phyloP scores from a whole-genome alignment of 1,140 invertebrate genomes.

The Babylonia areolata region DNA sequence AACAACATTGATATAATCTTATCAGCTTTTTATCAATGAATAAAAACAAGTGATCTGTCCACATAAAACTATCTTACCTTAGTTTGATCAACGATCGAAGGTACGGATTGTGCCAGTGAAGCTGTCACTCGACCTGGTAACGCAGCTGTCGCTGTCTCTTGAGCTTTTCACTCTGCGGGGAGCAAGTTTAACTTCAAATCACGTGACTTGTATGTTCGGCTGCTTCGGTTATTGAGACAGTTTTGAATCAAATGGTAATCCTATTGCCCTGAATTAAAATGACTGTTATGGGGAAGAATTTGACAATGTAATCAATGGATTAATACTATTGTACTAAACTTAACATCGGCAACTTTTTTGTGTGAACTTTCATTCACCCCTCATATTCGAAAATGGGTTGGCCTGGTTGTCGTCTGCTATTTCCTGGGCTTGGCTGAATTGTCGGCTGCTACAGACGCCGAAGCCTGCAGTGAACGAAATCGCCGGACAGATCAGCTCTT shows the following conservation, averaged over 20 bases:
- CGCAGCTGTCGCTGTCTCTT: background rate
- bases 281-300: too few species aligned
- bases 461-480: too few species aligned
- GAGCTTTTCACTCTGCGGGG: too few species aligned
- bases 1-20: too few species aligned
- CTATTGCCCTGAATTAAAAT: too few species aligned
- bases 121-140: background rate
- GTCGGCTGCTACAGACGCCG: constrained; percentile 27
- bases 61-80: background rate
- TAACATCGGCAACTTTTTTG: background rate
- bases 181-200: background rate
- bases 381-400: background rate
- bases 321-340: background rate
- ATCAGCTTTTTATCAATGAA: too few species aligned
- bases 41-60: background rate
- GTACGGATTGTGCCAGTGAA: background rate
- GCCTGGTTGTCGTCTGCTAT: constrained; percentile 5
- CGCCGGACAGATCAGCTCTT: too few species aligned
- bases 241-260: too few species aligned
- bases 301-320: background rate
- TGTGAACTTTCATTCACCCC: background rate
- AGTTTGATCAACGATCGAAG: background rate
- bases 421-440: too few species aligned
- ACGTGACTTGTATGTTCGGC: background rate
- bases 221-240: background rate